Conservation (phyloP, 2,797 vertebrate species). For the Cephalopachus bancanus region DNA sequence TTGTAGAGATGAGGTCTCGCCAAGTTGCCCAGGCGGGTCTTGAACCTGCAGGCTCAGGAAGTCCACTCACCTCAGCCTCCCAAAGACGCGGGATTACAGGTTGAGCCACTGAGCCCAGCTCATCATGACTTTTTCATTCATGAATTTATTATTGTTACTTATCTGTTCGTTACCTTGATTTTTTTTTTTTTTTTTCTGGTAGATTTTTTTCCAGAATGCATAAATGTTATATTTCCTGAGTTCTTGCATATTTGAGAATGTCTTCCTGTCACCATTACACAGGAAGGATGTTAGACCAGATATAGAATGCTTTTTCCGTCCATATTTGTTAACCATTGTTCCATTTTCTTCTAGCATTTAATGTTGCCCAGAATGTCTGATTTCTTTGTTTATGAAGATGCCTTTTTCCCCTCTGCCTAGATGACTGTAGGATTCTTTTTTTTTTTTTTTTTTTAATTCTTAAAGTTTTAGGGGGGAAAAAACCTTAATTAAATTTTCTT, state of each 20-base stretch:
- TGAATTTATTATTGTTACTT: neutral
- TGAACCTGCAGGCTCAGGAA: too few species aligned
- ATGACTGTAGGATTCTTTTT: neutral
- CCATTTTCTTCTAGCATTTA: constrained; percentile 1
- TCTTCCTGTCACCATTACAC: neutral
- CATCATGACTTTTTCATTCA: neutral
- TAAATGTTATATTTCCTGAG: neutral
- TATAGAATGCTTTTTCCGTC: neutral
- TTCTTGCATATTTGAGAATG: constrained; percentile 26
- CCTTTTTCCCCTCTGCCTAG: neutral
- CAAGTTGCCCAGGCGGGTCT: too few species aligned
- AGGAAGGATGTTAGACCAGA: neutral
- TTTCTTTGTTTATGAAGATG: constrained; percentile 52
- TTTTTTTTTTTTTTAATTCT: neutral
- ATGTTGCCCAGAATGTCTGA: neutral
- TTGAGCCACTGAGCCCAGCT: too few species aligned
- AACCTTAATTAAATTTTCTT: constrained; percentile 21
- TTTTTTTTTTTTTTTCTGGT: neutral
- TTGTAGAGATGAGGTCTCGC: too few species aligned
- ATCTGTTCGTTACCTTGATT: neutral
- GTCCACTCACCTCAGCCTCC: too few species aligned
- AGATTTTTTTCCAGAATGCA: neutral
- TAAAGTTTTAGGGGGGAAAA: neutral
- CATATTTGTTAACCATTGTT: neutral
- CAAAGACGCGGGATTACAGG: too few species aligned